Evolutionary conservation across 2,113 vertebrate species (phyloP).

Genomic region (Edolisoma coerulescens): DNA sequence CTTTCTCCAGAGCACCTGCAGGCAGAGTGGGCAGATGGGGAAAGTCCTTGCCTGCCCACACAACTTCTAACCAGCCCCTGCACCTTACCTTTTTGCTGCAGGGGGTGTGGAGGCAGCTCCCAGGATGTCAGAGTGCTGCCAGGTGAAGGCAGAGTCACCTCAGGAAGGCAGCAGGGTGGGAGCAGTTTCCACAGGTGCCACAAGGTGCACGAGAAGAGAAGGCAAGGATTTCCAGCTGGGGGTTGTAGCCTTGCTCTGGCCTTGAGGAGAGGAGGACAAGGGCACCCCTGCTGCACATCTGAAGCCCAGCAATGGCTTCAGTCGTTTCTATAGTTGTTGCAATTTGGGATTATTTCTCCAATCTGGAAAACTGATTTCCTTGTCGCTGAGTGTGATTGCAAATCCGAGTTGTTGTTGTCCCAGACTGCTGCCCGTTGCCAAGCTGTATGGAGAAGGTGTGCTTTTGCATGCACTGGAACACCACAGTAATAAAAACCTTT

Average conservation of each 20-base stretch:
- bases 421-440: background rate
- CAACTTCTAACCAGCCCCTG: rapidly evolving
- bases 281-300: background rate
- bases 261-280: background rate
- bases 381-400: background rate
- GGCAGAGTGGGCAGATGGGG: background rate
- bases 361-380: background rate
- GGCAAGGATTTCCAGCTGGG: background rate
- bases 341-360: background rate
- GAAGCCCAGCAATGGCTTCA: background rate
- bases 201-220: background rate
- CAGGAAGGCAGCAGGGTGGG: background rate
- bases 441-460: background rate
- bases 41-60: background rate
- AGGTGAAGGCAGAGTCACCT: background rate
- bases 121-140: background rate
- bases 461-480: background rate
- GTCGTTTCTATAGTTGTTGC: background rate
- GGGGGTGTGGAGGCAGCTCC: background rate
- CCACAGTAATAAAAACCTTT: background rate
- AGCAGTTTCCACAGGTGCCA: background rate
- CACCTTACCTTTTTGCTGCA: background rate
- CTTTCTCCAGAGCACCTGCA: background rate
- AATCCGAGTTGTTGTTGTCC: background rate
- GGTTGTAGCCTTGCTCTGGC: background rate